Evolutionary conservation across 2,888 invertebrate genomes (phyloP).

Genomic region (Callimorpha dominula): DNA sequence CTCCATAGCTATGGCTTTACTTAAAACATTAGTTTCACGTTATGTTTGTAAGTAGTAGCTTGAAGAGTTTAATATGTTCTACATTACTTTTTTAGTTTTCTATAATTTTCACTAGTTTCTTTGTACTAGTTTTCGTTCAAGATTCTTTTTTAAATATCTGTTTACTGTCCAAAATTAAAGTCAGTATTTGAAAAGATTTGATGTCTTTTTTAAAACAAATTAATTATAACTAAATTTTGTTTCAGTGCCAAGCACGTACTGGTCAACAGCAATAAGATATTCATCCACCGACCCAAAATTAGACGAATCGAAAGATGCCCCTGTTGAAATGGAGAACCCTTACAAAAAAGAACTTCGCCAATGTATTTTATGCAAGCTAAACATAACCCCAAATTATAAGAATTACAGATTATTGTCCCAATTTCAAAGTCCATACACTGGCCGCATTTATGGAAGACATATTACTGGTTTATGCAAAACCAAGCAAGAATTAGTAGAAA

Average conservation of each 20-base stretch:
- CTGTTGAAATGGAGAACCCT: slow-evolving; percentile 91
- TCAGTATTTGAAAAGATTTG: not conserved
- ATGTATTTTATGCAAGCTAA: slow-evolving; percentile 94
- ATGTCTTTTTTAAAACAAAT: not conserved
- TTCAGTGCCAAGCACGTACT: slow-evolving; percentile 64
- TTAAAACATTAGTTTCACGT: slow-evolving; percentile 62
- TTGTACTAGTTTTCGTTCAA: not conserved
- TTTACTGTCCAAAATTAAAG: not conserved
- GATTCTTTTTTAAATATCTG: not conserved
- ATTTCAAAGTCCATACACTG: slow-evolving; percentile 98
- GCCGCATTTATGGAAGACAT: slow-evolving; percentile 95
- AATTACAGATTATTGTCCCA: slow-evolving; percentile 97
- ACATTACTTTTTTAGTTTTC: not conserved
- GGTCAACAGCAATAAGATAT: slow-evolving; percentile 55
- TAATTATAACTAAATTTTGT: slow-evolving; percentile 30
- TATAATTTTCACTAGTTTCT: not conserved
- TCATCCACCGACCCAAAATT: slow-evolving; percentile 57
- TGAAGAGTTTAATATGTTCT: not conserved
- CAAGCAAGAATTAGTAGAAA: slow-evolving; percentile 92
- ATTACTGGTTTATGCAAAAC: slow-evolving; percentile 96
- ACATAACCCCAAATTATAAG: slow-evolving; percentile 95
- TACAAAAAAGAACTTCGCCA: slow-evolving; percentile 90
- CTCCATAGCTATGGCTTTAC: slow-evolving; percentile 57
- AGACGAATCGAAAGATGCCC: slow-evolving; percentile 68
- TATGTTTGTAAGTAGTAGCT: slow-evolving; percentile 61